Evolutionary conservation across 2,113 vertebrate species (phyloP).

Genomic region (Archilochus colubris): DNA sequence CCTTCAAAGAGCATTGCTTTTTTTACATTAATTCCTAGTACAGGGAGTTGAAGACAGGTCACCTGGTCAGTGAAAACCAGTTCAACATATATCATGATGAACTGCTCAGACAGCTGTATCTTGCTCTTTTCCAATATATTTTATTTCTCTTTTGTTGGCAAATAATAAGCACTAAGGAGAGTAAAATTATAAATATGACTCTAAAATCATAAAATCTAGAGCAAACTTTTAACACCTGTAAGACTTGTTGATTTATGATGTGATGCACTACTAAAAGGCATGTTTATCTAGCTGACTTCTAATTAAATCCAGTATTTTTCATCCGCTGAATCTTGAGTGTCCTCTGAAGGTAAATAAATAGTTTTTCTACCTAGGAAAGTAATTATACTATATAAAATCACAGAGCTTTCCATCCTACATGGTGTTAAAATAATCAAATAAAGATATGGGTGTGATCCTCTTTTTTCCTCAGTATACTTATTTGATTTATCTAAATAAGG

Average conservation of each 20-base stretch:
- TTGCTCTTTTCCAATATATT: not conserved
- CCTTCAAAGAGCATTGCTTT: not conserved
- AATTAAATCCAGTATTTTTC: not conserved
- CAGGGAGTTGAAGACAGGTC: not conserved
- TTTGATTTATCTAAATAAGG: not conserved
- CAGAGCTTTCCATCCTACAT: not conserved
- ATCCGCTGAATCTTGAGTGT: not conserved
- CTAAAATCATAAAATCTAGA: not conserved
- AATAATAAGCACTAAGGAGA: not conserved
- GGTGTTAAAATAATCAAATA: not conserved
- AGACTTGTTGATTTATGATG: not conserved
- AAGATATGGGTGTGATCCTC: not conserved
- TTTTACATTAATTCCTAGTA: not conserved
- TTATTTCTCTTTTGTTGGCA: not conserved
- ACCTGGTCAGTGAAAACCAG: rapidly evolving
- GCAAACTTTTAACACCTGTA: not conserved
- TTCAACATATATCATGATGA: not conserved
- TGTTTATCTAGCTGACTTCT: not conserved
- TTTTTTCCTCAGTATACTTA: not conserved
- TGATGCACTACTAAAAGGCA: not conserved
- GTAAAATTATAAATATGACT: not conserved
- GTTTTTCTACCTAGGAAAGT: not conserved
- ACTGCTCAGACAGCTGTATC: not conserved
- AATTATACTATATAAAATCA: not conserved
- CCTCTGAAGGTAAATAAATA: not conserved